Evolutionary conservation across 2,888 invertebrate genomes (phyloP).

Genomic region (Luperina testacea): DNA sequence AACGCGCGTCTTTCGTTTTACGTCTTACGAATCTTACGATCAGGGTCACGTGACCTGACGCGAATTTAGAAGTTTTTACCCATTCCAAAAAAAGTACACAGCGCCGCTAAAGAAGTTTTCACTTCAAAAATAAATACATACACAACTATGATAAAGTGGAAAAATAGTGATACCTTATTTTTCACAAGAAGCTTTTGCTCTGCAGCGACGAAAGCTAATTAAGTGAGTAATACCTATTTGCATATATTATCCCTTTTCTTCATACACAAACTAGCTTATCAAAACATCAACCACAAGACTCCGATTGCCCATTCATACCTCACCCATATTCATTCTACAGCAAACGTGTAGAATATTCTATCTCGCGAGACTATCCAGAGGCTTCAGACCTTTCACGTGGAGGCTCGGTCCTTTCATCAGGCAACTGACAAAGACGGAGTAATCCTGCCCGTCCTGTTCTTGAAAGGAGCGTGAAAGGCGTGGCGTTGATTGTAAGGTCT

Average conservation of each 20-base stretch:
- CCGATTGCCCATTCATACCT: slow-evolving; percentile 18
- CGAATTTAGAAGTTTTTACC: too few species aligned
- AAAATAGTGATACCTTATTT: too few species aligned
- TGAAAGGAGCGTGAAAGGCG: slow-evolving; percentile 58
- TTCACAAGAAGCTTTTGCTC: background rate
- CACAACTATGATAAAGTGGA: too few species aligned
- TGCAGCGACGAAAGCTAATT: background rate
- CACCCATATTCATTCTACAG: slow-evolving; percentile 40
- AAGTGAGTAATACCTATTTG: background rate
- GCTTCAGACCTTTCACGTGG: slow-evolving; percentile 54
- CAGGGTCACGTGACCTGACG: too few species aligned
- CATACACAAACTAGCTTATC: background rate
- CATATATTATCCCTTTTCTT: background rate
- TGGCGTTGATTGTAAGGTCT: slow-evolving; percentile 50
- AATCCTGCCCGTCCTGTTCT: slow-evolving; percentile 62
- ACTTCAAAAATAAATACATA: too few species aligned
- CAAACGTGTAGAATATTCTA: slow-evolving; percentile 67
- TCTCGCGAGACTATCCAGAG: slow-evolving; percentile 51
- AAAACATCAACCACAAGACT: background rate
- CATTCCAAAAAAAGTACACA: too few species aligned
- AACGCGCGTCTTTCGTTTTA: too few species aligned
- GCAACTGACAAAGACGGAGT: slow-evolving; percentile 64
- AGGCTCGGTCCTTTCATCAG: slow-evolving; percentile 63
- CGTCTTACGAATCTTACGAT: too few species aligned
- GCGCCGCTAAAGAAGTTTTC: too few species aligned